Conservation (phyloP, 2,113 vertebrate species). For the Diglossa brunneiventris region DNA sequence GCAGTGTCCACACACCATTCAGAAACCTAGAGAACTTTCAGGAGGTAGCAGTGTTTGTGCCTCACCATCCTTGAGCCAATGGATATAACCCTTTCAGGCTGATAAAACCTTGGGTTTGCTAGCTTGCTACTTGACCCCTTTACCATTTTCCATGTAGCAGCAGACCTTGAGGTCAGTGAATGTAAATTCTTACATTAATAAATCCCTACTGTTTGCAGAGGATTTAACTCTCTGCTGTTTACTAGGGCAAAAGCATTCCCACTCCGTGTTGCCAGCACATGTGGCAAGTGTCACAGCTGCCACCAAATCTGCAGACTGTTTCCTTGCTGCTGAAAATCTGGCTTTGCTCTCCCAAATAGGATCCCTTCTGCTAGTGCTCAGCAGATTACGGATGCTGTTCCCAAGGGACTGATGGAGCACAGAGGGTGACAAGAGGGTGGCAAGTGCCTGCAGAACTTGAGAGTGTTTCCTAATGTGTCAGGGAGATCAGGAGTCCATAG, state of each 20-base stretch:
- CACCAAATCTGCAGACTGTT: background rate
- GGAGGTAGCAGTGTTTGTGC: background rate
- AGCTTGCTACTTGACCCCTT: background rate
- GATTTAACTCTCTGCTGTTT: background rate
- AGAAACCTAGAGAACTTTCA: background rate
- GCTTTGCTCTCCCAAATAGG: background rate
- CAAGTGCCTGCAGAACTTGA: background rate
- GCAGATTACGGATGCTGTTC: background rate
- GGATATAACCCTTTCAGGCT: background rate
- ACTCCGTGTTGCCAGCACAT: background rate
- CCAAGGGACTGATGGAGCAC: background rate
- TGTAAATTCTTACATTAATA: background rate
- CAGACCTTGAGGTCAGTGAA: background rate
- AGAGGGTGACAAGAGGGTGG: background rate
- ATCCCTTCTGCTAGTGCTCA: background rate
- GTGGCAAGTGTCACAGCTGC: background rate
- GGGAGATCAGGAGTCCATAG: background rate
- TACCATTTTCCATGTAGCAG: background rate
- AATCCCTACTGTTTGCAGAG: background rate
- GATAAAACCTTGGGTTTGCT: background rate
- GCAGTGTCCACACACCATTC: background rate
- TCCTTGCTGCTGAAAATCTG: background rate
- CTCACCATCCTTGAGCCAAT: background rate
- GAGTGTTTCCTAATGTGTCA: background rate
- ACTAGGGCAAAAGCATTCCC: background rate